Evolutionary conservation across 2,113 vertebrate species (phyloP), one percentile per base, ranked within the genome.

Genomic region (Tylochromis polylepis): DNA sequence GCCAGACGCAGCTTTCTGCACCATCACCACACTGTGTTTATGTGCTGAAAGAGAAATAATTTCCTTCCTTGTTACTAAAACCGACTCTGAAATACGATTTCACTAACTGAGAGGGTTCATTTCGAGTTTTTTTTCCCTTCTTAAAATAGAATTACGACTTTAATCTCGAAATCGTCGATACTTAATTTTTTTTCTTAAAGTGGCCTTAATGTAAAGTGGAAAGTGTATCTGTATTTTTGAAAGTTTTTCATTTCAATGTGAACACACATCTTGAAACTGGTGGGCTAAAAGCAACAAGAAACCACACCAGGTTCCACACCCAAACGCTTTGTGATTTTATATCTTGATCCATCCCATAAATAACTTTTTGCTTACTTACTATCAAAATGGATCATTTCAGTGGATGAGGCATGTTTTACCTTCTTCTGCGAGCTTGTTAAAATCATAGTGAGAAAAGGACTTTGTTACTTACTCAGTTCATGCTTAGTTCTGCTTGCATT

Each of bases 381-480:
- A 8, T 36, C 34, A 36, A 70, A 70, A 70, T 70, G 34, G 3
- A 12, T 15, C 36, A 43, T 43, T 14, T 22, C 36, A 43, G n/a
- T 70, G 20, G 31, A 59, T 29, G 4, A 59, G 27, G 14, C 0
- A 0, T 59, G 7, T 29, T 59, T 59, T 58, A 29, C 12, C 24
- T 58, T 59, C 16, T 12, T 59, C 57, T 59, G 27, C 16, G 27
- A 59, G 24, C 24, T 15, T 59, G 22, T 29, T 59, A 29, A 59
- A 59, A 59, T 29, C 18, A 20, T 5, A 59, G 14, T 59, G 1
- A 70, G 8, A n/a, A 56, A 59, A 15, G 8, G 24, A 7, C 0
- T 1, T 49, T 3, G 46, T 49, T 0, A 18, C 46, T 27, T 10
- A 57, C 0, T 57, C 22, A 38, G 60, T 65, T n/a, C 11, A 65